A percentile compares a stretch with the other conserved stretches of the same genome.
Conservation (phyloP, 23 tunicate genomes). For the Botrylloides violaceus region DNA sequence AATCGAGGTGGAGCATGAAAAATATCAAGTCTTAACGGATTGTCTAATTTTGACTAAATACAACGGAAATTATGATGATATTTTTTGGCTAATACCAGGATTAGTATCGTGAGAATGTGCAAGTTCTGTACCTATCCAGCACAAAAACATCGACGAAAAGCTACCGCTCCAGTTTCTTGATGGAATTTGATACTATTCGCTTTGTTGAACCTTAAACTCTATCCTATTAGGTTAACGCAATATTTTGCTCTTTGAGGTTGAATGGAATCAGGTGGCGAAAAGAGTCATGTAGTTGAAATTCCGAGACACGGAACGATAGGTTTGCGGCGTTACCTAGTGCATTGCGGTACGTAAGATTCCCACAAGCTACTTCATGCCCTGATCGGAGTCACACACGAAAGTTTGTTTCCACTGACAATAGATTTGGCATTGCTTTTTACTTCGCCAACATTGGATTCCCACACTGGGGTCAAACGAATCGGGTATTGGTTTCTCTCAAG, state of each 20-base stretch:
- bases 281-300: background rate
- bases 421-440: background rate
- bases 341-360: background rate
- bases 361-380: background rate
- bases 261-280: background rate
- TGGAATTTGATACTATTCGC: background rate
- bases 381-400: background rate
- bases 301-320: background rate
- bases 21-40: background rate
- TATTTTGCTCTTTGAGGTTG: background rate
- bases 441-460: background rate
- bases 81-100: background rate
- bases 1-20: background rate
- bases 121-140: background rate
- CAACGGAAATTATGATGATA: background rate
- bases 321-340: background rate
- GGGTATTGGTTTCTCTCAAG: background rate
- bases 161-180: background rate
- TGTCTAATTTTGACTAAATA: background rate
- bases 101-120: background rate
- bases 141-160: background rate
- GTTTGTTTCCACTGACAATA: conserved; percentile 1
- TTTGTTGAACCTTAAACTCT: background rate
- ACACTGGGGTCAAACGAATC: background rate
- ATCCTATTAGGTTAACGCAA: background rate